Conservation (phyloP, 2,113 vertebrate genomes). For the Chunga burmeisteri region DNA sequence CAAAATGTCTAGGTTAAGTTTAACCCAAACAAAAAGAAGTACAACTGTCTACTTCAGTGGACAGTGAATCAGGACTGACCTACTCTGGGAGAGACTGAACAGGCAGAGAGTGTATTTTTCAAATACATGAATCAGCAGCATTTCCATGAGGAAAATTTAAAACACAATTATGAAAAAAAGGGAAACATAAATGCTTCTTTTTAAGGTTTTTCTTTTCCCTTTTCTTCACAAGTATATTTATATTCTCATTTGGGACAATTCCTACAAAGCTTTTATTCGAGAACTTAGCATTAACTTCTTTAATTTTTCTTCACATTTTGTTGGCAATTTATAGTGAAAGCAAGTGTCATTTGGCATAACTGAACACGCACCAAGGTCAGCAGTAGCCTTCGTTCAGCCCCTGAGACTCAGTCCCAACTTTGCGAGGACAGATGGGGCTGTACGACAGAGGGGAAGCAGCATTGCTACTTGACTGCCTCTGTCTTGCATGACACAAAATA, state of each 20-base stretch:
- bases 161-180: neutral
- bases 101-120: neutral
- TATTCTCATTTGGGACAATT: neutral
- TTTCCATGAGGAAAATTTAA: neutral
- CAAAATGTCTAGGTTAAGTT: neutral
- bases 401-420: neutral
- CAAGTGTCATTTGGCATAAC: rapidly evolving
- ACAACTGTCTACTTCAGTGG: neutral
- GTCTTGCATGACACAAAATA: rapidly evolving
- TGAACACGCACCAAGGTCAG: neutral
- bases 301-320: neutral
- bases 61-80: neutral
- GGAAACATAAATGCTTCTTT: neutral
- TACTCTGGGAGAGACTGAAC: neutral
- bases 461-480: neutral
- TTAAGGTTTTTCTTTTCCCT: neutral
- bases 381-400: neutral
- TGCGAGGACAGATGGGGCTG: neutral
- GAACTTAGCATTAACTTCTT: neutral
- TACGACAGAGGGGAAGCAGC: rapidly evolving
- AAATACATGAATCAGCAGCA: neutral
- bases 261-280: neutral
- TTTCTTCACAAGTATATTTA: neutral
- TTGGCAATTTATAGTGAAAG: neutral
- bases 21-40: neutral